Evolutionary conservation across 2,888 invertebrate species (phyloP).

Genomic region (Phyllotreta cruciferae): DNA sequence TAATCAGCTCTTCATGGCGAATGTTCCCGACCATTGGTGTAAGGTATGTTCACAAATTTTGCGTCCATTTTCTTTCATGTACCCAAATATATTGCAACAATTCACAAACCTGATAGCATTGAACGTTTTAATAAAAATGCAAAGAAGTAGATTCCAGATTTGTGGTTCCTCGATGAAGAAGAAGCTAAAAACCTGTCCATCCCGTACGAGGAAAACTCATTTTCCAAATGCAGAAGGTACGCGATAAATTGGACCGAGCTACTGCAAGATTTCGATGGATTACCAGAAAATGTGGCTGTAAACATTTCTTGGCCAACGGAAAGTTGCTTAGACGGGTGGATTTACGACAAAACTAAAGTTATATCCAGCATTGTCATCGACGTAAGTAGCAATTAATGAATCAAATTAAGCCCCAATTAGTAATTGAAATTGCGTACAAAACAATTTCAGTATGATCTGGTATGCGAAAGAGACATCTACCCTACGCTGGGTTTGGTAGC

Average conservation of each 20-base stretch:
- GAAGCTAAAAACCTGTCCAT: conserved; percentile 71
- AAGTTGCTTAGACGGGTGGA: conserved; percentile 78
- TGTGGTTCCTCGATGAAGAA: conserved; percentile 66
- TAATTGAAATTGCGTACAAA: background rate
- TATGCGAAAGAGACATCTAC: conserved; percentile 85
- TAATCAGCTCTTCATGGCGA: conserved; percentile 92
- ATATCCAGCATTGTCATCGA: conserved; percentile 85
- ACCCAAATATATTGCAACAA: too few species aligned
- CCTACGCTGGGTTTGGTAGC: conserved; percentile 87
- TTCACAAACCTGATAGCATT: too few species aligned
- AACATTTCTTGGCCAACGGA: conserved; percentile 71
- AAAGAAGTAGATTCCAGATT: conserved; percentile 66
- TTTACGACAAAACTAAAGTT: conserved; percentile 74
- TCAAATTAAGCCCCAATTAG: background rate
- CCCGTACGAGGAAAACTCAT: conserved; percentile 66
- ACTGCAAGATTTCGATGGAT: conserved; percentile 54
- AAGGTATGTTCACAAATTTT: conserved; percentile 56
- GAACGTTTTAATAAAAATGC: conserved; percentile 53
- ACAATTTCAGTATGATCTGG: conserved; percentile 80
- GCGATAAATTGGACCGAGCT: conserved; percentile 74
- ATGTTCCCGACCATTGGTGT: conserved; percentile 89
- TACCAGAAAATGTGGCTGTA: conserved; percentile 51
- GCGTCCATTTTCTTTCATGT: too few species aligned
- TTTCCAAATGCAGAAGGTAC: conserved; percentile 74
- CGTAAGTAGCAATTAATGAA: conserved; percentile 63